Base-by-base conservation (phyloP, 2,113 vertebrate species). In the Catharus minimus region DNA sequence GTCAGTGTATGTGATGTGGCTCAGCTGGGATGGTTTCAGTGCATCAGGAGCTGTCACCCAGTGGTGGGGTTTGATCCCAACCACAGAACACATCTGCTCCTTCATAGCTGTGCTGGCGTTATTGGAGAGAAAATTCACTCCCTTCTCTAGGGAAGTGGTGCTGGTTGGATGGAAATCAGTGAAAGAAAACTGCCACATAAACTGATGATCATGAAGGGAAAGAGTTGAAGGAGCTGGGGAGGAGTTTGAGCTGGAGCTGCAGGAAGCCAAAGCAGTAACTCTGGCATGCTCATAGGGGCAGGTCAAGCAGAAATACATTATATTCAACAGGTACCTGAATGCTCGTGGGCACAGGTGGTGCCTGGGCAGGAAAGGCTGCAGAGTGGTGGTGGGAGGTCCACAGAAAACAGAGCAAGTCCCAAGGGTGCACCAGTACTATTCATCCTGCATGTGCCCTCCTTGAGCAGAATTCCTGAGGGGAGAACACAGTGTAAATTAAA, bases 101-200 rank as follows among this genome's bases (percentile, higher is more conserved):
- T 95, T 89, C 22, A 5, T 33, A 93, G 91, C 85, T 86, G 82
- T 78, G 67, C 80, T 89, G 66, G 76, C 61, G 64, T 95, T 95
- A 81, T 41, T 92, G 87, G 89, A 94, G 69, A 77, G 50, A 67
- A 74, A 93, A 92, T 93, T 78, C 78, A 36, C 36, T 30, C 89
- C 85, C 76, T 85, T 91, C 86, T 57, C 13, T 41, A 92, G 84
- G 90, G 90, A 91, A 69, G 77, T 22, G 39, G 64, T 93, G 92
- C 69, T 94, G 76, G 53, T 88, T 95, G 92, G 86, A 44, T 93
- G 80, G 78, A 92, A 93, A 96, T 75, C 94, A 94, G 0, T 80
- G 89, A 80, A 95, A 92, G 93, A 56, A 91, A 95, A 58, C 73
- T 94, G 89, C 91, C 82, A 90, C 66, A 77, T 36, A 93, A 94